A percentile compares a stretch with the other conserved stretches of the same genome.
Conservation (phyloP, 2,113 vertebrate genomes). For the Agelaius phoeniceus region DNA sequence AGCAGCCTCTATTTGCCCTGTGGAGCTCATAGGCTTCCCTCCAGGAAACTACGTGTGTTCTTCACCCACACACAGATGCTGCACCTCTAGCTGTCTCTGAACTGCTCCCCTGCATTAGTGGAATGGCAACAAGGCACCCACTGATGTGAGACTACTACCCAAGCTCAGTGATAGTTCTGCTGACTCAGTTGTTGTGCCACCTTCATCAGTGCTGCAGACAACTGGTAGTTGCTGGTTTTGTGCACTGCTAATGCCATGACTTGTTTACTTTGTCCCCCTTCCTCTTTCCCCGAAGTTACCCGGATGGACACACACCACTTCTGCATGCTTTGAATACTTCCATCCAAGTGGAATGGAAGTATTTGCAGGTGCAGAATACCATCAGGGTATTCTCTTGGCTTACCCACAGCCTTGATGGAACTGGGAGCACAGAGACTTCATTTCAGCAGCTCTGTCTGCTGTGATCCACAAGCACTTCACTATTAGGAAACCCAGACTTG, state of each 20-base stretch:
- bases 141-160: not conserved
- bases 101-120: not conserved
- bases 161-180: not conserved
- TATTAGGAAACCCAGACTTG: not conserved
- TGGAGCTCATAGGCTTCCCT: not conserved
- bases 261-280: not conserved
- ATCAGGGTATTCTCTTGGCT: not conserved
- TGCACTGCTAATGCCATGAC: not conserved
- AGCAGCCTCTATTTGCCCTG: not conserved
- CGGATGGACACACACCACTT: not conserved
- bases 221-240: not conserved
- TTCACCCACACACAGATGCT: not conserved
- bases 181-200: not conserved
- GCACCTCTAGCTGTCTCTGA: not conserved
- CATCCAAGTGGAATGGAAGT: not conserved
- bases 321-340: not conserved
- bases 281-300: not conserved
- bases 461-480: not conserved
- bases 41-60: rapidly evolving
- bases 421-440: not conserved
- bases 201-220: not conserved
- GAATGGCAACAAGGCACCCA: rapidly evolving
- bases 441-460: not conserved
- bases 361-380: not conserved
- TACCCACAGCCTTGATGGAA: not conserved